Base-by-base conservation (phyloP, 2,888 invertebrate genomes). In the Pammene fasciana region DNA sequence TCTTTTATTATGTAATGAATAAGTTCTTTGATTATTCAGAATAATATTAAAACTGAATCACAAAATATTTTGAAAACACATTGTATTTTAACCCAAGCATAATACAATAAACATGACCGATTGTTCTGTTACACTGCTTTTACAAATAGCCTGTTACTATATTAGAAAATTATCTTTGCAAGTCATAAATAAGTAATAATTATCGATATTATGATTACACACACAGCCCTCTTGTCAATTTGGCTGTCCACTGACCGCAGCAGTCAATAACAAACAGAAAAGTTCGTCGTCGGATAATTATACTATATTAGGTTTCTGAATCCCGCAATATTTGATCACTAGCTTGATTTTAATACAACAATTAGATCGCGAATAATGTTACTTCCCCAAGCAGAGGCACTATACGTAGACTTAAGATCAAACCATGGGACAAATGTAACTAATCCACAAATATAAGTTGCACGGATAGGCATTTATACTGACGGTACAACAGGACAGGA, bases 191-290 rank as follows among this genome's bases (percentile, higher is more conserved):
- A 77, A 79, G 65, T 13, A 78, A 77, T 79, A 82, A 75, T 76
- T 72, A 74, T 68, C 56, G 56, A 65, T 34, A 55, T 65, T 55
- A 55, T n/a, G 55, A 65, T 43, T 55, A 61, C 59, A 73, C 74
- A 84, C 87, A 88, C 87, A 88, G 88, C 88, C 87, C 78, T 84
- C 77, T 78, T 79, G 59, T 85, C 78, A 79, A 82, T 85, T 84
- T 82, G 85, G 86, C 87, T 71, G 83, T 78, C 38, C 64, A 72
- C 64, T 67, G 67, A 67, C 41, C 54, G 67, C 45, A 26, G 34
- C 60, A 56, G 41, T 48, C 46, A 48, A 36, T 68, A 65, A 65
- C 52, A 59, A 68, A 64, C 50, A 52, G 55, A 55, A 54, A 34
- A 36, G 41, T 57, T 50, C 48, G 45, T 34, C 14, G 46, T 26